Conservation (phyloP, 1,140 invertebrate genomes). For the Heliothis virescens region DNA sequence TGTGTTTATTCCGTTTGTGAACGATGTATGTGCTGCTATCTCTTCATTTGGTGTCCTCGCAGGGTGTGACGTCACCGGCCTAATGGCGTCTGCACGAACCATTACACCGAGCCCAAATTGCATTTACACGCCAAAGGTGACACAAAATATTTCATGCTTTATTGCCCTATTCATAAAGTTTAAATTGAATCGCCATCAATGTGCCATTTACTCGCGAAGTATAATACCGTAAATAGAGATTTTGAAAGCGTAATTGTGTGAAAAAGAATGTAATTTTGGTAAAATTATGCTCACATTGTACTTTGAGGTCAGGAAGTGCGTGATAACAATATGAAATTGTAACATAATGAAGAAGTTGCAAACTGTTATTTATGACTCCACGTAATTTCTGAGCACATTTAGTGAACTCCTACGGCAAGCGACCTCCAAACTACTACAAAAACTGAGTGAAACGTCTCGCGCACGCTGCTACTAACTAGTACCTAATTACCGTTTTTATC, state of each 20-base stretch:
- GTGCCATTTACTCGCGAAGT: constrained; percentile 1
- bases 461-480: not conserved
- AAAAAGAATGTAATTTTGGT: constrained; percentile 32
- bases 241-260: constrained; percentile 35
- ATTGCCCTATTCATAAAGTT: not conserved
- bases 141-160: constrained; percentile 19
- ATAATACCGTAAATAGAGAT: constrained; percentile 25
- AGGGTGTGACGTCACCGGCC: constrained; percentile 41
- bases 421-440: not conserved
- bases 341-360: not conserved
- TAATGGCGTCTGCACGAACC: constrained; percentile 47
- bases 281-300: not conserved
- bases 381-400: too few relatives aligned
- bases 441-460: not conserved
- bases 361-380: too few relatives aligned
- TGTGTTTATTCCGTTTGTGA: too few relatives aligned
- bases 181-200: not conserved
- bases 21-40: not conserved
- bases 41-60: not conserved
- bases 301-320: not conserved
- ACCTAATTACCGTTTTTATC: constrained; percentile 14
- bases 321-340: not conserved
- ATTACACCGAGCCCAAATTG: constrained; percentile 49
- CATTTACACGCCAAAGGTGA: constrained; percentile 32
- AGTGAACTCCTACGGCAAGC: too few relatives aligned